A percentile compares a stretch with the other conserved stretches of the same genome.
These are phyloP conservation scores for Gouania willdenowi DNA, from an alignment of 2,797 vertebrate genomes.

Conservation along the genomic window DNA sequence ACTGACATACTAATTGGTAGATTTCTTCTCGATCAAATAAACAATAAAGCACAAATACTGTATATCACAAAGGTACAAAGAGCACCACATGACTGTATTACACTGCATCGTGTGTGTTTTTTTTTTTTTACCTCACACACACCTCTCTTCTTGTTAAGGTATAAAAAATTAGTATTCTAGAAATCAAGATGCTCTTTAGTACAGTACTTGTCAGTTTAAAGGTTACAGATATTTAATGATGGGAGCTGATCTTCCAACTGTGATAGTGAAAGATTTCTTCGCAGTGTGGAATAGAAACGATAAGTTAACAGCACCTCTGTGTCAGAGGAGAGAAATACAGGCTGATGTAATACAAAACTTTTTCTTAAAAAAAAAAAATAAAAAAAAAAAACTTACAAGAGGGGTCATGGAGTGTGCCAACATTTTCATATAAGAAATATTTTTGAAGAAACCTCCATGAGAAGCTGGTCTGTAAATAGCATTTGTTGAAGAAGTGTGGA, in stretches of 20 bases:
- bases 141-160: too few relatives aligned
- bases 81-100: too few relatives aligned
- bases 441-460: conserved; percentile 10
- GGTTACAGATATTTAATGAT: conserved; percentile 17
- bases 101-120: too few relatives aligned
- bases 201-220: conserved; percentile 19
- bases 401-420: conserved; percentile 8
- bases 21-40: too few relatives aligned
- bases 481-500: conserved; percentile 1
- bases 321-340: background rate
- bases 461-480: conserved; percentile 16
- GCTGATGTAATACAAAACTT: background rate
- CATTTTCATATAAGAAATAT: conserved; percentile 23
- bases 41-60: too few relatives aligned
- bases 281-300: conserved; percentile 5
- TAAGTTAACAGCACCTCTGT: conserved; percentile 10
- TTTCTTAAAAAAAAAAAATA: conserved; percentile 12
- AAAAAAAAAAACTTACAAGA: background rate
- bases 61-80: too few relatives aligned
- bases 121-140: too few relatives aligned
- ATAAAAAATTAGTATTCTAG: too few relatives aligned
- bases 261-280: conserved; percentile 8
- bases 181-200: conserved; percentile 9
- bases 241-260: conserved; percentile 5
- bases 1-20: too few relatives aligned